Evolutionary conservation across 92 coral and sea anemone species (phyloP), one percentile per base, ranked within the genome.

Genomic region (Micromussa lordhowensis): DNA sequence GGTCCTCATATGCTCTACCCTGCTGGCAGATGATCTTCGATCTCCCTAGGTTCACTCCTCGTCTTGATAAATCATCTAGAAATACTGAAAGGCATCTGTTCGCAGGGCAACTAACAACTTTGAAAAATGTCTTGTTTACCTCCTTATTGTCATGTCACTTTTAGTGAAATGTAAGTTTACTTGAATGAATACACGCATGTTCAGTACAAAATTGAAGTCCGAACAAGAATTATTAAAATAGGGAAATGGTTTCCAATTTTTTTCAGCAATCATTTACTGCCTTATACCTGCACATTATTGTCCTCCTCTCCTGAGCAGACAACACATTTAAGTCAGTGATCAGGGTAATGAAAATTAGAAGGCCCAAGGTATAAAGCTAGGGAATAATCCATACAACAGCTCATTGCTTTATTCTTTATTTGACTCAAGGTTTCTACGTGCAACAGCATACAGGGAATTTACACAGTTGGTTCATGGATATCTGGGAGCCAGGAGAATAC

Each of bases 361-460:
- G 54, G 54, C 5, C 54, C 58, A 53, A 53, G 14, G 58, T 53
- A 53, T 53, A 9, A 53, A 53, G 58, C 58, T 53, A 53, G 14
- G 2, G 58, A 53, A 53, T 53, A 53, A 21, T 57, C 21, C 63
- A 57, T 57, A 53, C 63, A 57, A 1, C 63, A 61, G 19, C 64
- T 61, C 68, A 61, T 8, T 61, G 68, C 68, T 1, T 61, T 61
- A 19, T 30, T 30, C n/a, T n/a, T 71, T 71, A 2, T 30, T 74
- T 74, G 55, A 74, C 29, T 22, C 30, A 36, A 73, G 78, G 54
- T 36, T 74, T 17, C 78, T 74, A 11, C 78, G 90, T 68, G 82
- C 78, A 36, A 77, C 86, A 69, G 89, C 90, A 35, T 90, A 90
- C 76, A 40, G 93, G 18, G 82, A 90, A 63, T 90, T 48, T 31